Conservation (phyloP, 1,140 invertebrate species). For the Melipona quadrifasciata region DNA sequence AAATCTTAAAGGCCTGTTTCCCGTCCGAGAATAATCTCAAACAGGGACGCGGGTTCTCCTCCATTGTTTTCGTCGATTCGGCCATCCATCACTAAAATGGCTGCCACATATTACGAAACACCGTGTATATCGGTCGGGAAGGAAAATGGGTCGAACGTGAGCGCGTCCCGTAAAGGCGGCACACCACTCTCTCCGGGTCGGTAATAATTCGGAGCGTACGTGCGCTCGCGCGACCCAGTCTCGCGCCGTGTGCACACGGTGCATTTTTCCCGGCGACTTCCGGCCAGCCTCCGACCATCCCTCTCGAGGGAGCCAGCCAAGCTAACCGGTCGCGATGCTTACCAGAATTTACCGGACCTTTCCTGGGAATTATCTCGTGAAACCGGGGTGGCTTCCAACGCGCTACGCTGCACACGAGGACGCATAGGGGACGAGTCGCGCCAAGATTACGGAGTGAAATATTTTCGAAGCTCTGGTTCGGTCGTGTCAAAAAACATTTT, state of each 20-base stretch:
- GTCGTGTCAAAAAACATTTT: too few species aligned
- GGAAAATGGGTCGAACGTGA: conserved; percentile 44
- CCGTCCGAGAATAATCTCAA: not conserved
- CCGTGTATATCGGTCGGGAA: not conserved
- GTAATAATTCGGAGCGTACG: conserved; percentile 44
- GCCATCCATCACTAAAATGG: not conserved
- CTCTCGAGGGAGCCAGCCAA: not conserved
- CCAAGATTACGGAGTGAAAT: too few species aligned
- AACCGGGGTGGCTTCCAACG: not conserved
- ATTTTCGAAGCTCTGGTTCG: too few species aligned
- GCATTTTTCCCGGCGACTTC: conserved; percentile 44
- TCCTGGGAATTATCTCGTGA: not conserved
- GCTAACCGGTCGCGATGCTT: conserved; percentile 21
- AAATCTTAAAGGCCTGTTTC: too few species aligned
- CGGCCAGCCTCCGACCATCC: not conserved
- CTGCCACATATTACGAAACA: not conserved
- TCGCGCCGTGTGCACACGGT: conserved; percentile 8
- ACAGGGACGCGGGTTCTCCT: not conserved
- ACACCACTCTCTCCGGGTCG: conserved; percentile 26
- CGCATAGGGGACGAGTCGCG: too few species aligned
- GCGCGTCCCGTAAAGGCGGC: conserved; percentile 23
- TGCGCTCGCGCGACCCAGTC: conserved; percentile 2
- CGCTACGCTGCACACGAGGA: not conserved
- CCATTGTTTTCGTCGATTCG: too few species aligned
- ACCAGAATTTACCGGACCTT: not conserved